Evolutionary conservation across 1,140 invertebrate genomes (phyloP).

Genomic region (Drosophila biarmipes): DNA sequence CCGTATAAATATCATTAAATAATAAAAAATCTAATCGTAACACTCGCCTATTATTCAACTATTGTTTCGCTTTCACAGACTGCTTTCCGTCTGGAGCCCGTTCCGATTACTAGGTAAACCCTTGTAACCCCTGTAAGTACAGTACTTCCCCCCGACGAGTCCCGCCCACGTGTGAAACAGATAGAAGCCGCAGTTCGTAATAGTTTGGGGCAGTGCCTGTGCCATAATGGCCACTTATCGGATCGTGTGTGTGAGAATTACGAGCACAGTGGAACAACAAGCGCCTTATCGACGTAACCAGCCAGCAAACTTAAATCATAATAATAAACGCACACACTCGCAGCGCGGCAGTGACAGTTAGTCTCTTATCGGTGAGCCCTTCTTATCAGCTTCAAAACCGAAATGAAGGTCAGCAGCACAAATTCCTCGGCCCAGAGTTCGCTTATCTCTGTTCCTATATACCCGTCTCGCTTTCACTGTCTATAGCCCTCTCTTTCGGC

Average conservation of each 20-base stretch:
- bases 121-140: constrained; percentile 15
- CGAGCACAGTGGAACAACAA: constrained; percentile 41
- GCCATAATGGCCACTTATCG: constrained; percentile 46
- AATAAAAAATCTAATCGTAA: constrained; percentile 26
- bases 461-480: not conserved
- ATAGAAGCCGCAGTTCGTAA: constrained; percentile 21
- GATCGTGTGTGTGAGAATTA: constrained; percentile 12
- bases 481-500: constrained; percentile 12
- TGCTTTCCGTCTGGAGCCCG: not conserved
- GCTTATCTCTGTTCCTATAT: constrained; percentile 63
- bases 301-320: constrained; percentile 65
- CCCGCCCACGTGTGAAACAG: constrained; percentile 20
- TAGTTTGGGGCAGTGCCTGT: constrained; percentile 25
- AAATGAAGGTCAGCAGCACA: constrained; percentile 82
- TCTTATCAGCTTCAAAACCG: constrained; percentile 56
- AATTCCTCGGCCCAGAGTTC: constrained; percentile 56
- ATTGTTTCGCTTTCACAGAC: constrained; percentile 23
- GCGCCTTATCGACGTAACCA: constrained; percentile 64
- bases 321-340: constrained; percentile 46
- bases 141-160: constrained; percentile 4
- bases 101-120: constrained; percentile 7
- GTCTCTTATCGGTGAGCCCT: constrained; percentile 62
- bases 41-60: constrained; percentile 25
- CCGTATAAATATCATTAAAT: constrained; percentile 5
- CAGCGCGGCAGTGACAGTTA: constrained; percentile 29